Evolutionary conservation across 1,140 invertebrate species (phyloP), one percentile per base, ranked within the genome.

Genomic region (Gryon sp.): DNA sequence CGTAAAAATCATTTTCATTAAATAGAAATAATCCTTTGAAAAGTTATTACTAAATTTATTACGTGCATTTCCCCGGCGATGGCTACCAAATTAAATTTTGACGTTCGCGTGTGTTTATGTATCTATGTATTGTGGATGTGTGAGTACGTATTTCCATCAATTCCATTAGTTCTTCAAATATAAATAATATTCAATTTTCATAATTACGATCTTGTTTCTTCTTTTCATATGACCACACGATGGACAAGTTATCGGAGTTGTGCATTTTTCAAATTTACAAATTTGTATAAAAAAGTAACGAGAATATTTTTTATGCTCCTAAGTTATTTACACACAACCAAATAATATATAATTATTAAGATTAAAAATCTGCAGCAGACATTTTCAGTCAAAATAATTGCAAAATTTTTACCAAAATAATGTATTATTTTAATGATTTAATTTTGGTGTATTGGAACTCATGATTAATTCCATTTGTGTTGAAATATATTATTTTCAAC

Each of bases 1-100:
- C 53, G 45, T 60, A 59, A 52, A 70, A 70, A 70, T 60, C 19
- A 70, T 52, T 70, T 52, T 32, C 46, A 60, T 60, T n/a, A 60
- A 60, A 70, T 60, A 36, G 38, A 53, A 60, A 70, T 70, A 48
- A 70, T 60, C 55, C 36, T 70, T 70, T 60, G 45, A 69, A 69
- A 69, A 60, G 45, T 59, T 60, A 52, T 60, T 69, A 52, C 65
- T 52, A 60, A 69, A 69, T 69, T 69, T 69, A 52, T 69, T 59
- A 59, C 65, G 45, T 34, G 45, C 36, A 55, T 52, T 48, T 59
- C 45, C 9, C 65, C 43, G 32, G 1, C 53, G 65, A 60, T 69
- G 45, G 32, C 34, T 57, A 60, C 43, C 53, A 69, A 69, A 69
- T 69, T 69, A 59, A 69, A 60, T 69, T 69, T 69, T 60, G 53